Evolutionary conservation across 2,797 vertebrate genomes (phyloP).

Genomic region (Clarias laeviceps): DNA sequence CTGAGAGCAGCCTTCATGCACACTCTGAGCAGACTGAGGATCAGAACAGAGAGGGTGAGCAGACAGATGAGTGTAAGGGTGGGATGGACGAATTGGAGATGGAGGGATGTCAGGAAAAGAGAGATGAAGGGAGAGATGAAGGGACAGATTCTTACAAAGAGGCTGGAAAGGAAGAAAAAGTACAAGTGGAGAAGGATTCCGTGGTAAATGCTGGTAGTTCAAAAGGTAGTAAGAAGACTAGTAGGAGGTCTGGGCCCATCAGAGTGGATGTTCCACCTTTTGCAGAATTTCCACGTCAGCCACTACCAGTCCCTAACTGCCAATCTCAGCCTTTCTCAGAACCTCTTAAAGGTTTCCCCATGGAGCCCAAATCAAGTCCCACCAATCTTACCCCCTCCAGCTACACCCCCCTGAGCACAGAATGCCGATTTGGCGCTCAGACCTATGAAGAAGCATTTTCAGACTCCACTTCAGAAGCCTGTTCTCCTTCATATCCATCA

Average conservation of each 20-base stretch:
- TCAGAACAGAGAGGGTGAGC: constrained; percentile 45
- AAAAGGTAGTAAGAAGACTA: constrained; percentile 64
- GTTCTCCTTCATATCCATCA: constrained; percentile 46
- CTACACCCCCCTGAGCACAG: constrained; percentile 14
- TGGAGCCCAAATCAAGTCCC: constrained; percentile 64
- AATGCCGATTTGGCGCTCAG: constrained; percentile 53
- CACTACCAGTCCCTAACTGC: constrained; percentile 65
- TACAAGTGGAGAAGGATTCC: background rate
- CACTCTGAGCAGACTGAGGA: constrained; percentile 50
- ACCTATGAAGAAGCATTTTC: constrained; percentile 60
- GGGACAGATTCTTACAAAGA: constrained; percentile 38
- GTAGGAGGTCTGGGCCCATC: constrained; percentile 71
- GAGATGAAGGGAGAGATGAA: constrained; percentile 43
- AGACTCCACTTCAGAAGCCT: constrained; percentile 41
- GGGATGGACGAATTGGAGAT: constrained; percentile 29
- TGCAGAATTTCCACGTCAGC: constrained; percentile 69
- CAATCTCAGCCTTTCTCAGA: constrained; percentile 51
- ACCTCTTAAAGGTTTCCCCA: constrained; percentile 65
- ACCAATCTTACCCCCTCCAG: background rate
- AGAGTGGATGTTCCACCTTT: constrained; percentile 76
- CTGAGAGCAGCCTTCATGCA: constrained; percentile 29
- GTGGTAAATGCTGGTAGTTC: constrained; percentile 1
- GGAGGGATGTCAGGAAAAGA: constrained; percentile 59
- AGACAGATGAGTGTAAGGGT: constrained; percentile 34
- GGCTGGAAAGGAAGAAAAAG: constrained; percentile 9